A percentile compares a stretch with the other conserved stretches of the same genome.
Conservation (phyloP, 2,113 vertebrate species). For the Lycaon pictus region DNA sequence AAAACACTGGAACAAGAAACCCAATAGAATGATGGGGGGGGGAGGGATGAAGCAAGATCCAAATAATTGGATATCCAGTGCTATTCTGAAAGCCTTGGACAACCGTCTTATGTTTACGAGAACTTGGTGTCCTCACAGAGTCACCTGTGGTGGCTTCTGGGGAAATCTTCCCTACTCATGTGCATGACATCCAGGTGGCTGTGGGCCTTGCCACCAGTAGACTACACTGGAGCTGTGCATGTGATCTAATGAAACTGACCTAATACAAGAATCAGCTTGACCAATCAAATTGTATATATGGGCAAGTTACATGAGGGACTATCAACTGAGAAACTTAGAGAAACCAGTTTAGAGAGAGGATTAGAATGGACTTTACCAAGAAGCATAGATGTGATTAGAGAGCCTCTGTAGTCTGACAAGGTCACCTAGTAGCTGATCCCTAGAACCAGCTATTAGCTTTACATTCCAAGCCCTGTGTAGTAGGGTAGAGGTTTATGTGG, state of each 20-base stretch:
- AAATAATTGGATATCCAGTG: background rate
- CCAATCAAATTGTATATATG: background rate
- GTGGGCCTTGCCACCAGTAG: background rate
- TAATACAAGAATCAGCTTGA: background rate
- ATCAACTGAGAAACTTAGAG: background rate
- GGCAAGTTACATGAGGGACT: background rate
- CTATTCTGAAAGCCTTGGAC: background rate
- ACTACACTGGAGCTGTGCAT: background rate
- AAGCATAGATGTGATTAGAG: background rate
- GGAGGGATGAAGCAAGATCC: too few relatives aligned
- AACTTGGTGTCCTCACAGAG: background rate
- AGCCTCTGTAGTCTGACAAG: background rate
- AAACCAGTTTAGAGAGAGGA: background rate
- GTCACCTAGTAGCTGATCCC: background rate
- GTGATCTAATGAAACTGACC: background rate
- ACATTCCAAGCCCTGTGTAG: background rate
- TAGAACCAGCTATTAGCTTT: background rate
- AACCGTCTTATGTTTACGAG: background rate
- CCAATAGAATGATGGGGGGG: background rate
- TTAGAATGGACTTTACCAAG: background rate
- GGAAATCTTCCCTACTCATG: background rate
- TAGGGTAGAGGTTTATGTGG: background rate
- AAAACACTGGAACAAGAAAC: conserved; percentile 51
- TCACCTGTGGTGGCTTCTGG: background rate
- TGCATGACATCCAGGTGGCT: background rate